Base-by-base conservation (phyloP, 2,888 invertebrate species). In the Homarus gammarus region DNA sequence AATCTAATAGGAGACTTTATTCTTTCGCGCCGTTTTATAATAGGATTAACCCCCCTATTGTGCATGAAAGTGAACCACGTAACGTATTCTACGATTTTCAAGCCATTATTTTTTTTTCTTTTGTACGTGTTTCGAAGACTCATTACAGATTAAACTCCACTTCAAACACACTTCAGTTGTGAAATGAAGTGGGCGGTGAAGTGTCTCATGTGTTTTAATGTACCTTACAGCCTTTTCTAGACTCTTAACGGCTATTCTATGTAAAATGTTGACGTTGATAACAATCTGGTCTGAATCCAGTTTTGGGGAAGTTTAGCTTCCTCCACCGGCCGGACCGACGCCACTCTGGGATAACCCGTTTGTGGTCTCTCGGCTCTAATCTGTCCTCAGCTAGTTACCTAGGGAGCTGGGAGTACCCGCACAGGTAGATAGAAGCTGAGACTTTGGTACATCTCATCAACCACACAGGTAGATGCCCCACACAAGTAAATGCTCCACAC, bases 281-380 rank as follows among this genome's bases (percentile, higher is more conserved):
- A 79, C n/a, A 72, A 87, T 87, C 87, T 85, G 40, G 72, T 44
- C 73, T 81, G 87, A 73, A 87, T 87, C 87, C 87, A 87, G 87
- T 87, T 87, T 87, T 81, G 87, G 85, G 73, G 84, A 56, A 73
- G 84, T 84, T 84, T 84, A 84, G 73, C 73, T 73, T 84, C 84
- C 84, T 61, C 72, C 49, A 72, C 70, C 8, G 72, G 38, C 72
- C 51, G 31, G 44, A 10, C 72, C 33, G 36, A 68, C 82, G 68
- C 68, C 40, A 64, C 33, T 72, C 49, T 33, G 8, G 27, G 22
- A 27, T 72, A 72, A 83, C 83, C 83, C 70, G 70, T 72, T 72
- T 83, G 72, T 36, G 61, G 51, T 36, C 38, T 22, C 36, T 22
- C 36, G 56, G 36, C 36, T 61, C 36, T 56, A 56, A 33, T 27